Evolutionary conservation across 1,140 invertebrate genomes (phyloP).

Genomic region (Lithobius niger): DNA sequence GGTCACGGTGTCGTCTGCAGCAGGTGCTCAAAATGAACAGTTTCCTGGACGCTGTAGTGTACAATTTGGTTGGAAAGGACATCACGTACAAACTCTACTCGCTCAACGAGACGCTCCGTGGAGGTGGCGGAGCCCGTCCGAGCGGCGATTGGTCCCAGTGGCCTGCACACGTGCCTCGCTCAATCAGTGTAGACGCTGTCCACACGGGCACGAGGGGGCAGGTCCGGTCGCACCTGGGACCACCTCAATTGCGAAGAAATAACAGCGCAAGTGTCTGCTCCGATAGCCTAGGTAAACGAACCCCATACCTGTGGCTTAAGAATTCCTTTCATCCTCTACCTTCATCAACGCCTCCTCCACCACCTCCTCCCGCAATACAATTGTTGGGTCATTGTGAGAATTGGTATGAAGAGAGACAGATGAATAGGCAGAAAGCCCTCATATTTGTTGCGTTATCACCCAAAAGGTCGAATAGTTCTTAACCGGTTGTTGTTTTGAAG

Average conservation of each 20-base stretch:
- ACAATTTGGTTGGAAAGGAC: constrained; percentile 67
- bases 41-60: constrained; percentile 53
- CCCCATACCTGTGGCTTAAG: too few species aligned
- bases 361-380: too few species aligned
- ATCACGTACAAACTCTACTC: constrained; percentile 73
- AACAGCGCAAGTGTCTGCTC: constrained; percentile 3
- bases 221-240: constrained; percentile 50
- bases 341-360: too few species aligned
- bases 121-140: constrained; percentile 26
- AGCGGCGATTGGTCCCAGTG: constrained; percentile 15
- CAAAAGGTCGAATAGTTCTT: too few species aligned
- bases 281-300: constrained; percentile 16
- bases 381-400: too few species aligned
- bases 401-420: too few species aligned
- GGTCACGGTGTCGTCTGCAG: constrained; percentile 55
- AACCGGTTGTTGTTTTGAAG: too few species aligned
- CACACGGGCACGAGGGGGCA: constrained; percentile 56
- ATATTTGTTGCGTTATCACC: too few species aligned
- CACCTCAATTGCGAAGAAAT: constrained; percentile 5
- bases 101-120: constrained; percentile 50
- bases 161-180: constrained; percentile 39
- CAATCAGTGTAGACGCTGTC: constrained; percentile 60
- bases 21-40: constrained; percentile 53
- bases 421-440: too few species aligned
- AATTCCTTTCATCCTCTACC: too few species aligned